Conservation (phyloP, 2,888 invertebrate species). For the Oegoconia quadripuncta region DNA sequence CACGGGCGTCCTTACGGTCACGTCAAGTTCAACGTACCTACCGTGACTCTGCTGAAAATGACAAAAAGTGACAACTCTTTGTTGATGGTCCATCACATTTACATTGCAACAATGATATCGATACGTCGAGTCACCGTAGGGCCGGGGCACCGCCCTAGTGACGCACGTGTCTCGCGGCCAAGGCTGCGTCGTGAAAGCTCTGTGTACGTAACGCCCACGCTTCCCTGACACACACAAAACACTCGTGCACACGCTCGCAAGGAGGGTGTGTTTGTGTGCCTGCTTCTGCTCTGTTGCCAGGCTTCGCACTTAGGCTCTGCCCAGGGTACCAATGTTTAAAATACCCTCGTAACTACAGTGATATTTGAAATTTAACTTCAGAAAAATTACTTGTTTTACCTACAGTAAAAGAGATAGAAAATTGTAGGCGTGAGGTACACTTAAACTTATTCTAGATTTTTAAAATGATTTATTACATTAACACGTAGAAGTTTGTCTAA, state of each 20-base stretch:
- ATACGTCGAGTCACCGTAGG: slow-evolving; percentile 2
- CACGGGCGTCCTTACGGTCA: neutral
- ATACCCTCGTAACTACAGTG: too few species aligned
- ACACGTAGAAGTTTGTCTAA: too few species aligned
- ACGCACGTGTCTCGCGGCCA: slow-evolving; percentile 77
- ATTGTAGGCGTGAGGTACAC: too few species aligned
- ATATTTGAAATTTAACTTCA: too few species aligned
- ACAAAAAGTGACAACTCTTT: slow-evolving; percentile 1
- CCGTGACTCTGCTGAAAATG: neutral
- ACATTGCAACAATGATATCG: neutral
- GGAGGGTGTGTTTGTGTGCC: slow-evolving; percentile 3
- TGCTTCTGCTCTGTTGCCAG: slow-evolving; percentile 14
- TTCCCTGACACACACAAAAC: slow-evolving; percentile 25
- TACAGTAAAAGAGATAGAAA: too few species aligned
- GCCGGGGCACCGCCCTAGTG: slow-evolving; percentile 49
- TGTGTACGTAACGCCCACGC: slow-evolving; percentile 57
- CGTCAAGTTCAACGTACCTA: neutral
- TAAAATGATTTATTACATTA: too few species aligned
- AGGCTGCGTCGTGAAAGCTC: slow-evolving; percentile 76
- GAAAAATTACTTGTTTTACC: too few species aligned
- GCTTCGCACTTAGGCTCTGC: too few species aligned
- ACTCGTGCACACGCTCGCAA: neutral
- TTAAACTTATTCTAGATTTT: too few species aligned
- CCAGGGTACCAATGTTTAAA: neutral
- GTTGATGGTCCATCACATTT: neutral